phyloP scores from a whole-genome alignment of 2,888 invertebrate species.

The Isoperla grammatica region DNA sequence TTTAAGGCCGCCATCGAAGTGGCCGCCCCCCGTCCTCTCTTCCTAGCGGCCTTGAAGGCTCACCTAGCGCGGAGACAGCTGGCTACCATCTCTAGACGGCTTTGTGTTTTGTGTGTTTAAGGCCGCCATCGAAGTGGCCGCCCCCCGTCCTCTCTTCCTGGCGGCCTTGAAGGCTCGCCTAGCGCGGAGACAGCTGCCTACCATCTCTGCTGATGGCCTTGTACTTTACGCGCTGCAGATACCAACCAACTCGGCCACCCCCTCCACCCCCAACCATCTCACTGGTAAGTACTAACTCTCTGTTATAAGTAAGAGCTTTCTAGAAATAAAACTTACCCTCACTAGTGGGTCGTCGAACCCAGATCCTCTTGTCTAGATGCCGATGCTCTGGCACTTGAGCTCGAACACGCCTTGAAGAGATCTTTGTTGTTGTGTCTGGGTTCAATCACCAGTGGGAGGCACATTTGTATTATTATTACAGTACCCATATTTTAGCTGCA shows the following conservation, averaged over 20 bases:
- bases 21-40: constrained; percentile 48
- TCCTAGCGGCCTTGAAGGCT: constrained; percentile 62
- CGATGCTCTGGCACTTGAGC: no score
- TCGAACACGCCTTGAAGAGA: no score
- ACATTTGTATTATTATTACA: no score
- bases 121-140: constrained; percentile 54
- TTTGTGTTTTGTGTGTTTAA: constrained; percentile 48
- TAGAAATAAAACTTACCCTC: no score
- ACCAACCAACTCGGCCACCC: constrained; percentile 38
- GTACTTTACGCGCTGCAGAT: constrained; percentile 68
- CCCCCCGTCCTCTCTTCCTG: constrained; percentile 49
- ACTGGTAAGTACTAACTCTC: no score
- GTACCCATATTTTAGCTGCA: no score
- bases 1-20: constrained; percentile 57
- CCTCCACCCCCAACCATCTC: no score
- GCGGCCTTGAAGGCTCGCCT: constrained; percentile 69
- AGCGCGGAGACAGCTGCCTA: constrained; percentile 66
- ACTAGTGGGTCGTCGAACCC: no score
- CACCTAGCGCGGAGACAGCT: constrained; percentile 67
- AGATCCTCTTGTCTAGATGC: no score
- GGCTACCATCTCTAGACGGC: constrained; percentile 53
- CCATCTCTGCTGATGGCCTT: constrained; percentile 63
- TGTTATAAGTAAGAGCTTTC: no score
- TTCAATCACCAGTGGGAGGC: no score
- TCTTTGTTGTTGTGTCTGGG: no score